Percentiles rank a stretch among this genome's conserved stretches.
phyloP scores from a whole-genome alignment of 1,140 invertebrate species.

The Lasioglossum baleicum region DNA sequence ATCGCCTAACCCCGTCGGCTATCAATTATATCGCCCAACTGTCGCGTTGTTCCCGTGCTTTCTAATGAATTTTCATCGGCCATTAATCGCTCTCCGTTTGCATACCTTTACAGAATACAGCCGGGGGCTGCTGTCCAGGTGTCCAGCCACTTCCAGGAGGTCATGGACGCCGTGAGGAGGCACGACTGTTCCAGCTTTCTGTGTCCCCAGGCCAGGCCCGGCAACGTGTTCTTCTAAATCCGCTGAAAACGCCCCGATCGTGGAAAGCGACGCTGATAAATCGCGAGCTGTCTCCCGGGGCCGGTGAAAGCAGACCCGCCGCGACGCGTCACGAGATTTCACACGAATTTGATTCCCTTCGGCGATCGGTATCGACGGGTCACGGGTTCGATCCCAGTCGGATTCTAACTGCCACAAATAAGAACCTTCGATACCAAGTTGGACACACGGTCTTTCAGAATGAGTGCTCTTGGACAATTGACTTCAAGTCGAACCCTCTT shows the following conservation, averaged over 20 bases:
- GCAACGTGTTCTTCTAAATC: slow-evolving; percentile 66
- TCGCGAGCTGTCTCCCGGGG: slow-evolving; percentile 4
- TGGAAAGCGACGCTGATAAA: slow-evolving; percentile 25
- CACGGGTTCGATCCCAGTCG: too few species aligned
- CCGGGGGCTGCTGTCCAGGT: slow-evolving; percentile 79
- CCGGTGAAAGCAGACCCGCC: slow-evolving; percentile 28
- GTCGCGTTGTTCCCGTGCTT: background rate
- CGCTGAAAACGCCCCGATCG: background rate
- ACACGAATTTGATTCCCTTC: background rate
- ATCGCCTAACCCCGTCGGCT: background rate
- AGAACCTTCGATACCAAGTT: too few species aligned
- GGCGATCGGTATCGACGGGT: background rate
- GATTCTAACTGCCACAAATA: too few species aligned
- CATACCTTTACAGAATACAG: slow-evolving; percentile 78
- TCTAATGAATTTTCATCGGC: slow-evolving; percentile 32
- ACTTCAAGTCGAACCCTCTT: too few species aligned
- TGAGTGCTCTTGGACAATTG: too few species aligned
- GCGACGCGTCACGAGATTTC: background rate
- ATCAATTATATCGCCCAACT: background rate
- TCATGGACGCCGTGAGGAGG: slow-evolving; percentile 82
- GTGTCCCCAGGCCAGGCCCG: slow-evolving; percentile 75
- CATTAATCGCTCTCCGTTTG: background rate
- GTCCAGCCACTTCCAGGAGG: slow-evolving; percentile 81
- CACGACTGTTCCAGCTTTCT: slow-evolving; percentile 82
- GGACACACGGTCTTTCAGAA: too few species aligned